Conservation (phyloP, 2,888 invertebrate genomes). For the Disparrhopalites patrizii region DNA sequence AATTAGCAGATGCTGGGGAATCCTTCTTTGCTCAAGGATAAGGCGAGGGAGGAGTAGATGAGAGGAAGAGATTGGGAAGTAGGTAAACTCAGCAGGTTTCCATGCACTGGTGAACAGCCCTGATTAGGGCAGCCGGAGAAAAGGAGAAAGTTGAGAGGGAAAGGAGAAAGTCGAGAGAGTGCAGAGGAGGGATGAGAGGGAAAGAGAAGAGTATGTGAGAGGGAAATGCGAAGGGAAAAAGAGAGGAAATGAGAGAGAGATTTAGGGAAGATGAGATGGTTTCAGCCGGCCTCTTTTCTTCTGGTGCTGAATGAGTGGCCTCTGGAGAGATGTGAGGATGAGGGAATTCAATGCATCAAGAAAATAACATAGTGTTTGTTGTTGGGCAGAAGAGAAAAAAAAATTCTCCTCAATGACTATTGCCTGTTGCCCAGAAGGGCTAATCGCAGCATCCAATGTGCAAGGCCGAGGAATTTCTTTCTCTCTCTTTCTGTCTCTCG, state of each 20-base stretch:
- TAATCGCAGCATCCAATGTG: neutral
- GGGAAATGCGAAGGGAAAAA: neutral
- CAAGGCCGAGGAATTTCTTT: too few relatives aligned
- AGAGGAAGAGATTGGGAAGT: neutral
- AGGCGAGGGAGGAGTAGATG: neutral
- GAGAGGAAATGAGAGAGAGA: too few relatives aligned
- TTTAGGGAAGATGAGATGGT: too few relatives aligned
- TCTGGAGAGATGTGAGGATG: constrained; percentile 5
- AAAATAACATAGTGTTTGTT: neutral
- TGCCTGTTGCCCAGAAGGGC: constrained; percentile 16
- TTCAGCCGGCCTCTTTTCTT: neutral
- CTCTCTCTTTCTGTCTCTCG: too few relatives aligned
- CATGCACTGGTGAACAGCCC: too few relatives aligned
- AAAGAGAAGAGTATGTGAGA: neutral
- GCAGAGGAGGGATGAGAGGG: neutral
- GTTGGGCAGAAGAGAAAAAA: too few relatives aligned
- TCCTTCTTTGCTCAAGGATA: neutral
- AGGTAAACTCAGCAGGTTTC: too few relatives aligned
- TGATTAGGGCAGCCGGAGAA: too few relatives aligned
- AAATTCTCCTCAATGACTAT: neutral
- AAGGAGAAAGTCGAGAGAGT: neutral
- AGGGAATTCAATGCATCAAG: constrained; percentile 5
- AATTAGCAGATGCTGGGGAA: neutral
- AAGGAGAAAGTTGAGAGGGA: too few relatives aligned
- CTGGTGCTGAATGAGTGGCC: constrained; percentile 2